Evolutionary conservation across 2,797 vertebrate species (phyloP).

Genomic region (Acrossocheilus fasciatus): DNA sequence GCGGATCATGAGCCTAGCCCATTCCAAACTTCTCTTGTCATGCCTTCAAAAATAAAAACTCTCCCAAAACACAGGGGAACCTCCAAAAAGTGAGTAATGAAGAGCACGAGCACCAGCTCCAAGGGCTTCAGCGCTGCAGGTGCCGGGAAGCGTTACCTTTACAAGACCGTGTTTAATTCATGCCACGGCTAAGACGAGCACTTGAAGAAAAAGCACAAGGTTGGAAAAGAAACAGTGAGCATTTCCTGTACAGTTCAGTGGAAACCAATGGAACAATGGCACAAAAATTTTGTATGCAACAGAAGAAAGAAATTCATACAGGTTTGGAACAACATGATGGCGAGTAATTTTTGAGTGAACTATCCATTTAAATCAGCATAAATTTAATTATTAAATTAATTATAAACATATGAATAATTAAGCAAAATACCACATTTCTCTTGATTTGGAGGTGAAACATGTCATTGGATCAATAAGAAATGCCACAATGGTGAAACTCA

Average conservation of each 20-base stretch:
- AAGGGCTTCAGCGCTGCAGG: not conserved
- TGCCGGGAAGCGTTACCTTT: not conserved
- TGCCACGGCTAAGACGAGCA: not conserved
- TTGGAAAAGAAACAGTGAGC: not conserved
- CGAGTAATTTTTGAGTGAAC: not conserved
- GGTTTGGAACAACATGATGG: not conserved
- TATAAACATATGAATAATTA: not conserved
- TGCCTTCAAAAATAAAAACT: conserved; percentile 13
- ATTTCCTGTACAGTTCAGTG: not conserved
- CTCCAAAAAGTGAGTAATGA: not conserved
- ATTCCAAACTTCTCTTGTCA: conserved; percentile 12
- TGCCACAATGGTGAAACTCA: not conserved
- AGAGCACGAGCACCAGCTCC: not conserved
- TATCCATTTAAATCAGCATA: not conserved
- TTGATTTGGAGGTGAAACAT: not conserved
- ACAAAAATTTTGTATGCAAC: not conserved
- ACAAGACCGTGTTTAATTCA: conserved; percentile 31
- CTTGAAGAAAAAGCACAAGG: not conserved
- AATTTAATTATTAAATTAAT: too few species aligned
- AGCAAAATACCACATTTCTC: not conserved
- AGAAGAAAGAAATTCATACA: not conserved
- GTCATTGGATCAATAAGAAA: not conserved
- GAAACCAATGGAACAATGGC: not conserved
- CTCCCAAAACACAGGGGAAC: not conserved
- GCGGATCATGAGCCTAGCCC: not conserved